Conservation (phyloP, 2,888 invertebrate species). For the Siphonodentalium dalli region DNA sequence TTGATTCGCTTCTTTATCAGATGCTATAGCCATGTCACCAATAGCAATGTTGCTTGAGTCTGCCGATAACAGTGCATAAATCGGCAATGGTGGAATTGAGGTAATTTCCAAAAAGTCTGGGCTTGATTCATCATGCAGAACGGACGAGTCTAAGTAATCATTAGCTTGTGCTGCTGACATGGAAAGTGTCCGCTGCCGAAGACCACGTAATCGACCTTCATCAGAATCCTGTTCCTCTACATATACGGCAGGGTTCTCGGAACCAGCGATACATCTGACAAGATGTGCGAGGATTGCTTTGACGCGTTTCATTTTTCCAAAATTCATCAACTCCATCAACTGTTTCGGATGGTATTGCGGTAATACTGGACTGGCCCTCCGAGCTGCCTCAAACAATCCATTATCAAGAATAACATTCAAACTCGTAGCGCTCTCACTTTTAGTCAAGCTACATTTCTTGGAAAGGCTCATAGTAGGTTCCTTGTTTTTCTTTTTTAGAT, state of each 20-base stretch:
- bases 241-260: slow-evolving; percentile 35
- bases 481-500: slow-evolving; percentile 31
- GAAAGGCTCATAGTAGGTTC: slow-evolving; percentile 26
- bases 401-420: slow-evolving; percentile 59
- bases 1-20: slow-evolving; percentile 17
- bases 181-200: slow-evolving; percentile 35
- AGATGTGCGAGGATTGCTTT: slow-evolving; percentile 97
- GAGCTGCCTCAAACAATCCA: slow-evolving; percentile 90
- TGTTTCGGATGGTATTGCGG: slow-evolving; percentile 99
- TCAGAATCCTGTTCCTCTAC: slow-evolving; percentile 38
- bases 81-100: slow-evolving; percentile 95
- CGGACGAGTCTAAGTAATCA: slow-evolving; percentile 32
- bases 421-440: slow-evolving; percentile 53
- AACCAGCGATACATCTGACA: slow-evolving; percentile 74
- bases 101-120: slow-evolving; percentile 81
- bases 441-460: slow-evolving; percentile 15
- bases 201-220: slow-evolving; percentile 28
- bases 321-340: slow-evolving; percentile 96
- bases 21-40: slow-evolving; percentile 15
- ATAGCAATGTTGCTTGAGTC: slow-evolving; percentile 69
- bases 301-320: slow-evolving; percentile 94
- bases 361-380: slow-evolving; percentile 95
- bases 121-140: slow-evolving; percentile 41
- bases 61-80: slow-evolving; percentile 94
- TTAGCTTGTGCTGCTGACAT: slow-evolving; percentile 31